These are phyloP conservation scores for Falco naumanni DNA, from an alignment of 2,797 vertebrate genomes.

Conservation along the genomic window DNA sequence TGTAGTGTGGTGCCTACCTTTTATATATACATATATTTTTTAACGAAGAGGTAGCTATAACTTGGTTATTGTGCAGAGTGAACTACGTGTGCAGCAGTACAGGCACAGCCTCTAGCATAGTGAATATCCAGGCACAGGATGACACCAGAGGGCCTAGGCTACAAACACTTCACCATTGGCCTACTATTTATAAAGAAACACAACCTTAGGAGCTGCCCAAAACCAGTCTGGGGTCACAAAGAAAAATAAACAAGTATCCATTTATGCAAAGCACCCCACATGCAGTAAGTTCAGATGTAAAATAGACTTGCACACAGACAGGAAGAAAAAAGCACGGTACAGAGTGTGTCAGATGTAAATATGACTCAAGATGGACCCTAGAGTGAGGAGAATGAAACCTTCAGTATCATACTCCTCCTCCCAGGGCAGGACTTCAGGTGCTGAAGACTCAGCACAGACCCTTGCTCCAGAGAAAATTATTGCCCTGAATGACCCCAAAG, in stretches of 20 bases:
- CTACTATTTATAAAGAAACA: background rate
- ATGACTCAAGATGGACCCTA: background rate
- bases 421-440: background rate
- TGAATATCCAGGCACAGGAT: too few species aligned
- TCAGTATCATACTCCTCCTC: background rate
- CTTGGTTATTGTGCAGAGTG: background rate
- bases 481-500: background rate
- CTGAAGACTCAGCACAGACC: background rate
- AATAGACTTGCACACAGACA: background rate
- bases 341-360: background rate
- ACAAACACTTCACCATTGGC: background rate
- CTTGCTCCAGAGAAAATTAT: background rate
- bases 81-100: rapidly evolving
- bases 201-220: background rate
- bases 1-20: background rate
- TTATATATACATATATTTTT: background rate
- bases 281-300: background rate
- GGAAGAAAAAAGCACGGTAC: background rate
- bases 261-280: background rate
- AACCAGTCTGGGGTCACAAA: background rate
- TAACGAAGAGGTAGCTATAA: background rate
- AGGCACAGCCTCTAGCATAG: background rate
- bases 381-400: background rate
- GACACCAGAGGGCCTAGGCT: background rate
- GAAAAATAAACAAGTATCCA: background rate